Evolutionary conservation across 2,888 invertebrate species (phyloP), one percentile per base, ranked within the genome.

Genomic region (Heteromyza rotundicornis): DNA sequence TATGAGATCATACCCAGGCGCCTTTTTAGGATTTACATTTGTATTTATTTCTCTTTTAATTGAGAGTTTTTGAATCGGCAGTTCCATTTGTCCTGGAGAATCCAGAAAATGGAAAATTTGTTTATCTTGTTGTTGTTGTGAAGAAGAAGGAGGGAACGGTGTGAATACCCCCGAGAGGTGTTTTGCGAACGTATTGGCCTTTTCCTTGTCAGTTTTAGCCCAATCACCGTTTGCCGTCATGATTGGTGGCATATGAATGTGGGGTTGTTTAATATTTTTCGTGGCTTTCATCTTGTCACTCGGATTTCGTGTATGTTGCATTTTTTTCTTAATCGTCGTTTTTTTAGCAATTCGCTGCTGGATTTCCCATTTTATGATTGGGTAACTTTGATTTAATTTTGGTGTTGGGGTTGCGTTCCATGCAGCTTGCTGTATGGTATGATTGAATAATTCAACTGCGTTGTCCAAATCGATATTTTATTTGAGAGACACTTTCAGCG

Each of bases 291-390:
- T 36, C 35, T 35, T 54, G n/a, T 54, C 54, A 35, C 7, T 12
- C 7, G 54, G 32, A n/a, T 19, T 14, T 27, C 54, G 14, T 17
- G 54, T 54, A 8, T 2, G 2, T n/a, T 54, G 35, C 36, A 3
- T 17, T 50, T 57, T 57, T 57, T 57, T 19, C 57, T n/a, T 3
- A 57, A 32, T 32, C 27, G 32, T 50, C 49, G n/a, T 50, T 50
- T 57, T 12, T 57, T 19, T 32, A 8, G 20, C 19, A 50, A 3
- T 50, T 50, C 7, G n/a, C 5, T 50, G 12, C n/a, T 23, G 3
- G 3, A 50, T 20, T 16, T 19, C n/a, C n/a, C 19, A 22, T 3
- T 19, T n/a, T 7, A 3, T 7, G 10, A 3, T 8, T 16, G 8
- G 12, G 23, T 22, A 23, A 7, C 14, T 22, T 22, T 16, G 5